Evolutionary conservation across 2,888 invertebrate genomes (phyloP), one percentile per base, ranked within the genome.

Genomic region (Toxonevra muliebris): DNA sequence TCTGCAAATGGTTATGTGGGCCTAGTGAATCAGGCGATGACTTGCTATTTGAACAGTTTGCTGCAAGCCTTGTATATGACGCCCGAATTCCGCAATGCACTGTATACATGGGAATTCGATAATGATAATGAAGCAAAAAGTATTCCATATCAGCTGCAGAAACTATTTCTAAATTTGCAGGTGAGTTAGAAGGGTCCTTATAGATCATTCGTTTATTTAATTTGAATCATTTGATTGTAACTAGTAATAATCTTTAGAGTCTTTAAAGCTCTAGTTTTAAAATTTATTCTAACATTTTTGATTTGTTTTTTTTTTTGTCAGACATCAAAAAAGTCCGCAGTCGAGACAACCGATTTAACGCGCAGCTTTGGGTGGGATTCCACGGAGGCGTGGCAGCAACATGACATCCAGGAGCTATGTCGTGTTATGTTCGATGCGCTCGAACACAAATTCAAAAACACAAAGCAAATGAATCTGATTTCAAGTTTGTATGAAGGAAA

Each of bases 351-450:
- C 13, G 93, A 94, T 76, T 85, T 96, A 68, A 96, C 95, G 0
- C 89, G 89, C 72, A 94, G 94, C 81, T 96, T 96, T 84, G 95
- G 95, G 40, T 96, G 96, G 96, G 93, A 93, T 79, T 92, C 92
- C 52, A 91, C 92, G 69, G 93, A 95, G 84, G 94, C 94, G 0
- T 95, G 95, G 93, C 94, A 95, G 77, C 96, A 96, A 79, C 96
- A 96, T 80, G 96, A 96, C 81, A 94, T 96, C 61, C 95, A 96
- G 82, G 95, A 96, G 82, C 86, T 96, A 65, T 95, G 93, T 80
- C 88, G 95, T 55, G 93, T 95, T 10, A 94, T 96, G 93, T 95
- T 96, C 82, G 95, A 96, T 82, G 94, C 95, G 0, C 84, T 96
- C 57, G 95, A 95, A 81, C 90, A 90, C 74, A 93, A 92, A 77